These are phyloP conservation scores for Dendrocopos noguchii DNA, from an alignment of 2,113 vertebrate genomes.

Conservation along the genomic window DNA sequence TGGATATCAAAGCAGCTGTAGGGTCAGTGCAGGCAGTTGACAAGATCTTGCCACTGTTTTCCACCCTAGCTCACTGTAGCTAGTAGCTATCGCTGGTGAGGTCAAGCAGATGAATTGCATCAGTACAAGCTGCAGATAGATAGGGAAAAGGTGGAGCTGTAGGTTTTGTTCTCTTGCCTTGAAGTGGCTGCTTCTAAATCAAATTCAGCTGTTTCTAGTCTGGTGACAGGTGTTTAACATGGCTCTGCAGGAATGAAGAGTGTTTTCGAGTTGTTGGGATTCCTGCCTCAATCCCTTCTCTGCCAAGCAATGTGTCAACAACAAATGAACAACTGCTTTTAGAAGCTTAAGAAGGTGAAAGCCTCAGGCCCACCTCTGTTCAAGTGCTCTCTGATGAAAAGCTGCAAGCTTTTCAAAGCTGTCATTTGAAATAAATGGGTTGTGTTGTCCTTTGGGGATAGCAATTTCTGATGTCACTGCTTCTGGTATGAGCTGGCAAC, in stretches of 20 bases:
- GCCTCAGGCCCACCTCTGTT: background rate
- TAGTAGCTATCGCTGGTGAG: background rate
- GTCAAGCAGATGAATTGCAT: background rate
- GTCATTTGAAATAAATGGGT: conserved; percentile 2
- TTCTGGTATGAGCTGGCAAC: background rate
- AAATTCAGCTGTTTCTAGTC: background rate
- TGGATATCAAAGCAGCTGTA: background rate
- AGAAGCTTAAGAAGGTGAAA: background rate
- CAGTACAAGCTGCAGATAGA: background rate
- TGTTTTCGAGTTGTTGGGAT: background rate
- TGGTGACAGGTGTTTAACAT: background rate
- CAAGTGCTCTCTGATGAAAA: background rate
- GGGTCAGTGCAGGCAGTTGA: fast-evolving
- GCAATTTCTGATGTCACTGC: background rate
- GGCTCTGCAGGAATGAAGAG: background rate
- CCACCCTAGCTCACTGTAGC: too few species aligned
- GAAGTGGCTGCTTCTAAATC: background rate
- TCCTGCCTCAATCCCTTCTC: background rate
- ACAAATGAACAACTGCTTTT: background rate
- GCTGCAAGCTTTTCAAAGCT: background rate
- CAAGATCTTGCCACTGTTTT: background rate
- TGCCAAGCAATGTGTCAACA: background rate
- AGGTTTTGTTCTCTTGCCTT: background rate
- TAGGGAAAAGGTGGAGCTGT: background rate
- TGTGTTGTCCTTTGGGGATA: background rate